phyloP scores from a whole-genome alignment of 2,113 vertebrate genomes.

The Oreochromis niloticus region DNA sequence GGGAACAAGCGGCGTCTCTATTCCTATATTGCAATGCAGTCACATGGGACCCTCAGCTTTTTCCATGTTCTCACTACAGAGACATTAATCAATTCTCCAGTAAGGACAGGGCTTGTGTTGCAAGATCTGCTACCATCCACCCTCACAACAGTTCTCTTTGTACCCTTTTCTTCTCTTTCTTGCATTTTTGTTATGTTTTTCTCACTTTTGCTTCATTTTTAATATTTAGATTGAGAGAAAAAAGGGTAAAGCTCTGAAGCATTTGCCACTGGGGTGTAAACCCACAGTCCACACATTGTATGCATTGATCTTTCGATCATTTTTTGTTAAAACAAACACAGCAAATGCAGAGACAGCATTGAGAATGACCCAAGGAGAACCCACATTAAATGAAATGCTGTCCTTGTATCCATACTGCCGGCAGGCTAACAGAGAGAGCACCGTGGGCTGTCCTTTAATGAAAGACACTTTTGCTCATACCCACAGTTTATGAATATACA shows the following conservation, averaged over 20 bases:
- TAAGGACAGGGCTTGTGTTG: background rate
- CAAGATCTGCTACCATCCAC: background rate
- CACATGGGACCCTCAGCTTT: conserved; percentile 13
- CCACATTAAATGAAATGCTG: background rate
- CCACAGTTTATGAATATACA: background rate
- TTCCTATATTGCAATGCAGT: background rate
- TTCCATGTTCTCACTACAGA: background rate
- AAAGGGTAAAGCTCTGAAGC: background rate
- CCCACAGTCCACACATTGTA: background rate
- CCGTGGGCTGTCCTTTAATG: background rate
- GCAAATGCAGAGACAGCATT: background rate
- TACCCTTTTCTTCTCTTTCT: background rate
- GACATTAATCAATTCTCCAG: conserved; percentile 47
- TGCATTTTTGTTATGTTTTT: background rate
- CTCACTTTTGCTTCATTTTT: background rate
- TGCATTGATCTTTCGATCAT: background rate
- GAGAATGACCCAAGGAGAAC: background rate
- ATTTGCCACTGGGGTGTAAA: background rate
- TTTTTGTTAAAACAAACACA: background rate
- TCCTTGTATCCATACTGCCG: background rate
- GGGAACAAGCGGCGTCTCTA: background rate
- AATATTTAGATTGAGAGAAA: background rate
- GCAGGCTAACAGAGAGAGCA: background rate
- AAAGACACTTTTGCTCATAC: background rate
- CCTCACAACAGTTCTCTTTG: background rate